phyloP scores from a whole-genome alignment of 2,113 vertebrate species.

The Myotis davidii region DNA sequence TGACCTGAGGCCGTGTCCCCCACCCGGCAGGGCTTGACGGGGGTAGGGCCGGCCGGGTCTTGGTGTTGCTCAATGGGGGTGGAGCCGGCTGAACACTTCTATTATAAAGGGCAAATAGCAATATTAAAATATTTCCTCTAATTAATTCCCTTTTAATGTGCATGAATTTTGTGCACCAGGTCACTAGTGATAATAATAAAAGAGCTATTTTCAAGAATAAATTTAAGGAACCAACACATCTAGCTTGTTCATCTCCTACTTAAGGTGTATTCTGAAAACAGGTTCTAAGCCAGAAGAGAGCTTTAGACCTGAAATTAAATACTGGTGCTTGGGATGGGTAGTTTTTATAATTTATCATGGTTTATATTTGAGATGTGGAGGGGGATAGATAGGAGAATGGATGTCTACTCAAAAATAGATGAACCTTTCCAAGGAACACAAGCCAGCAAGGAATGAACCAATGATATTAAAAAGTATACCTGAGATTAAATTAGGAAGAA shows the following conservation, averaged over 20 bases:
- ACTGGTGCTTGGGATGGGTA: not conserved
- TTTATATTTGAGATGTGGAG: not conserved
- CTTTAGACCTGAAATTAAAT: constrained; percentile 34
- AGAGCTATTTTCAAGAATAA: not conserved
- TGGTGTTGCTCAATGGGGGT: too few relatives aligned
- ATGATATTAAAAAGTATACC: not conserved
- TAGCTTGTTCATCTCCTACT: not conserved
- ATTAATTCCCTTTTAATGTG: too few relatives aligned
- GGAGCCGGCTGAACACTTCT: too few relatives aligned
- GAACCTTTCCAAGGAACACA: not conserved
- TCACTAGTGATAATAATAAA: too few relatives aligned
- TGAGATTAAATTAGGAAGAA: constrained; percentile 10
- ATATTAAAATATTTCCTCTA: too few relatives aligned
- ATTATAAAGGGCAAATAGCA: too few relatives aligned
- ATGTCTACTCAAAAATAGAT: constrained; percentile 36
- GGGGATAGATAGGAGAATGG: not conserved
- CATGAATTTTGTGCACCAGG: too few relatives aligned
- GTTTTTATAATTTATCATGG: constrained; percentile 8
- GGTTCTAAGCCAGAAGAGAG: not conserved
- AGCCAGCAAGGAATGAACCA: not conserved
- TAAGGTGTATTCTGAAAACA: constrained; percentile 49
- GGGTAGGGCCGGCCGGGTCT: too few relatives aligned
- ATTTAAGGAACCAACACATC: not conserved
- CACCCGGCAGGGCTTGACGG: too few relatives aligned
- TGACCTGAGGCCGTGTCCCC: too few relatives aligned